Evolutionary conservation across 2,888 invertebrate species (phyloP).

Genomic region (Nesidiocoris tenuis): DNA sequence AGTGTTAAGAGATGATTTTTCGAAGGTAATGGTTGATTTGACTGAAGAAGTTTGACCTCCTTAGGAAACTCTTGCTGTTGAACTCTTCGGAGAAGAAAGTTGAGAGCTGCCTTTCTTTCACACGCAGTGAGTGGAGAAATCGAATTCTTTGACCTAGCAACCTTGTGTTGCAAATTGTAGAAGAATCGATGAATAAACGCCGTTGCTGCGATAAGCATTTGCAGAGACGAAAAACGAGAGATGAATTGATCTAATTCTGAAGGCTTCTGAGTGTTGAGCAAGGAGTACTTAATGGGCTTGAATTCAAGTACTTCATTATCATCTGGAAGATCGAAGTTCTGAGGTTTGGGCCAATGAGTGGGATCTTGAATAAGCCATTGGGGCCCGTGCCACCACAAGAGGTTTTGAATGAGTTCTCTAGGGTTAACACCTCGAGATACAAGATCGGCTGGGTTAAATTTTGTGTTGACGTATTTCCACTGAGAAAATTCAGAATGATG

Average conservation of each 20-base stretch:
- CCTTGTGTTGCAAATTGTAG: neutral
- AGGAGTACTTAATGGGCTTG: no score
- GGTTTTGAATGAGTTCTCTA: neutral
- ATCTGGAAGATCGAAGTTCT: no score
- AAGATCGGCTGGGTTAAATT: constrained; percentile 21
- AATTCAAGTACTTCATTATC: no score
- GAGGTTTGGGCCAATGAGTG: neutral
- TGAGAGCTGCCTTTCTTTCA: neutral
- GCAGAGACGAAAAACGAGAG: neutral
- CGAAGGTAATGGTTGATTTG: neutral
- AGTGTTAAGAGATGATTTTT: neutral
- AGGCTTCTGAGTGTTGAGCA: no score
- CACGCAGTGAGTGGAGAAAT: no score
- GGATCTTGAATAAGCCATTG: neutral
- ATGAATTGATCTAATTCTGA: neutral
- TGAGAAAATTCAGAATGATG: neutral
- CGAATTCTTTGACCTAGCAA: no score
- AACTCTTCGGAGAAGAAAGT: neutral
- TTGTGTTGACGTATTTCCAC: constrained; percentile 6
- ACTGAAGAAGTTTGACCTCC: neutral
- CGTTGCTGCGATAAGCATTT: neutral
- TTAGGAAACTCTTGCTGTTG: neutral
- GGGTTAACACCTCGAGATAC: constrained; percentile 2
- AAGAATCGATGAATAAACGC: neutral
- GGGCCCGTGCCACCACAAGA: constrained; percentile 31